These are phyloP conservation scores for Pterostichus niger DNA, from an alignment of 2,888 invertebrate species.

Conservation along the genomic window DNA sequence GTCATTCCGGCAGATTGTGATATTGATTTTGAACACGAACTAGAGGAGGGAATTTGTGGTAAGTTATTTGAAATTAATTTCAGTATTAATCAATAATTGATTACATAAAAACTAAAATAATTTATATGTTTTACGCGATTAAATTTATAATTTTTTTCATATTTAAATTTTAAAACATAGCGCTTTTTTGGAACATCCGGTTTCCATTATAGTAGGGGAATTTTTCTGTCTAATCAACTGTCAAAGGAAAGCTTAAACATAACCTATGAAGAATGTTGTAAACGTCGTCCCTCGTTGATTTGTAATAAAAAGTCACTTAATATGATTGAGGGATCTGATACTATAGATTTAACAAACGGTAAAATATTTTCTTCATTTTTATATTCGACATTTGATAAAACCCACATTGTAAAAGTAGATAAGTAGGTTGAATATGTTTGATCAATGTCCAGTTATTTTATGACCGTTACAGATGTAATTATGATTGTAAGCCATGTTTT, in stretches of 20 bases:
- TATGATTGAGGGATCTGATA: slow-evolving; percentile 37
- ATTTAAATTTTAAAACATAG: background rate
- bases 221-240: slow-evolving; percentile 5
- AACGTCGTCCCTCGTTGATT: slow-evolving; percentile 18
- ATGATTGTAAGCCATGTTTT: background rate
- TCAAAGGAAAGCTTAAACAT: slow-evolving; percentile 52
- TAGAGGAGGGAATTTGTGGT: slow-evolving; percentile 37
- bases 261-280: slow-evolving; percentile 51
- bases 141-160: too few relatives aligned
- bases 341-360: slow-evolving; percentile 55
- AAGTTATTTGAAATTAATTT: too few relatives aligned
- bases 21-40: slow-evolving; percentile 1
- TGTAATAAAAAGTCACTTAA: slow-evolving; percentile 2
- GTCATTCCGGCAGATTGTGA: slow-evolving; percentile 52
- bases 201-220: background rate
- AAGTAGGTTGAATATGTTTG: too few relatives aligned
- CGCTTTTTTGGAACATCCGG: background rate
- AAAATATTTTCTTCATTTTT: slow-evolving; percentile 12
- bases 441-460: too few relatives aligned
- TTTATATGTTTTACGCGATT: too few relatives aligned
- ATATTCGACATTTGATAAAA: too few relatives aligned
- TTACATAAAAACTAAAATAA: too few relatives aligned
- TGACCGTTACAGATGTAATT: too few relatives aligned
- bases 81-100: too few relatives aligned
- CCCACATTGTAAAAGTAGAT: too few relatives aligned